phyloP scores from a whole-genome alignment of 2,113 vertebrate species.

The Muntiacus muntjak region DNA sequence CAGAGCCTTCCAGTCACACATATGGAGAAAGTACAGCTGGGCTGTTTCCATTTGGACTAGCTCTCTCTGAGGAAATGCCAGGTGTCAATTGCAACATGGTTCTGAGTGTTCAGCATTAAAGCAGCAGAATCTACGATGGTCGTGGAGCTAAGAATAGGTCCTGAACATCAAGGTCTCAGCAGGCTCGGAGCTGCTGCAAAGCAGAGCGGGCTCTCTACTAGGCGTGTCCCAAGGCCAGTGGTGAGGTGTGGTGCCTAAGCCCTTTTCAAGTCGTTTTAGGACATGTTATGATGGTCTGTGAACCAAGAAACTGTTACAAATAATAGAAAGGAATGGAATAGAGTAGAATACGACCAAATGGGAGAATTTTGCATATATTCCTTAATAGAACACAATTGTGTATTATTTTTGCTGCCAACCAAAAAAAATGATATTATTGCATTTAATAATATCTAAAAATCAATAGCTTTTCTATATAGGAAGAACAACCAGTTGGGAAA shows the following conservation, averaged over 20 bases:
- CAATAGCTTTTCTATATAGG: neutral
- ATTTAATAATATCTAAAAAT: neutral
- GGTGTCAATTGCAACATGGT: fast-evolving
- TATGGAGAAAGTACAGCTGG: fast-evolving
- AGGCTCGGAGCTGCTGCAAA: fast-evolving
- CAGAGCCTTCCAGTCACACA: neutral
- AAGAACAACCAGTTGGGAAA: neutral
- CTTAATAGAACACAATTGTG: neutral
- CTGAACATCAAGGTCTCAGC: neutral
- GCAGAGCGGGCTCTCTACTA: fast-evolving
- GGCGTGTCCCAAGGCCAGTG: neutral
- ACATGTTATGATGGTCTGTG: fast-evolving
- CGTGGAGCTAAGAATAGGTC: neutral
- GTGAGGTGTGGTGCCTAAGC: neutral
- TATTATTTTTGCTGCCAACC: neutral
- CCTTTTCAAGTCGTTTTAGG: no score
- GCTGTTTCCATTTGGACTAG: neutral
- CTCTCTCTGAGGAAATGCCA: neutral
- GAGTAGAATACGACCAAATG: neutral
- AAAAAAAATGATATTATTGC: neutral
- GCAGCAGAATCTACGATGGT: fast-evolving
- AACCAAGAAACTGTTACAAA: no score
- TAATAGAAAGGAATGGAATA: neutral
- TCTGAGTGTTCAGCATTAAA: neutral
- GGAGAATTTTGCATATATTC: neutral